phyloP scores from a whole-genome alignment of 2,888 invertebrate species.

The Orthonychiurus folsomi region DNA sequence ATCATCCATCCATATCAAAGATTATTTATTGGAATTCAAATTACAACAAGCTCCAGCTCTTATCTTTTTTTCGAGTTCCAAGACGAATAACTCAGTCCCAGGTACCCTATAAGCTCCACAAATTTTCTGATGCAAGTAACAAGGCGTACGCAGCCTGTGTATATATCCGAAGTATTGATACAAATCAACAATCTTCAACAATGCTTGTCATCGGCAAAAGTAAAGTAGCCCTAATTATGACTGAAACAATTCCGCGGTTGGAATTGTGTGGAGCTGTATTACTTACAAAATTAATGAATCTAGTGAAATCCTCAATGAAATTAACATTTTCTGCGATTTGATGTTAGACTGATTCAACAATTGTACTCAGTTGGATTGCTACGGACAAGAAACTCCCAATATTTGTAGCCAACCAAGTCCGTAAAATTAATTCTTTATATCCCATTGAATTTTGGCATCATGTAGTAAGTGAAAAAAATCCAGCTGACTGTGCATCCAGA shows the following conservation, averaged over 20 bases:
- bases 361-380: background rate
- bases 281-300: constrained; percentile 28
- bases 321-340: background rate
- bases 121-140: constrained; percentile 38
- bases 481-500: background rate
- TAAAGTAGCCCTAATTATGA: constrained; percentile 34
- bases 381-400: background rate
- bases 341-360: background rate
- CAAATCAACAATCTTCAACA: constrained; percentile 6
- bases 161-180: constrained; percentile 24
- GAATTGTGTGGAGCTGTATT: constrained; percentile 40
- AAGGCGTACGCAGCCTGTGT: constrained; percentile 37
- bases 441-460: background rate
- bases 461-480: background rate
- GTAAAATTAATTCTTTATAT: background rate
- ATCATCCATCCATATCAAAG: no score
- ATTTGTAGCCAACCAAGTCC: background rate
- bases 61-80: no score
- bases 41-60: background rate
- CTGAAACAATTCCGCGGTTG: constrained; percentile 37
- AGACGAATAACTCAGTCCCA: no score
- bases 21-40: no score
- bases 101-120: constrained; percentile 36
- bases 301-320: constrained; percentile 7
- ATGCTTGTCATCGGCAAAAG: constrained; percentile 26